Conservation (phyloP, 2,113 vertebrate genomes). For the Gorsachius goisagi region DNA sequence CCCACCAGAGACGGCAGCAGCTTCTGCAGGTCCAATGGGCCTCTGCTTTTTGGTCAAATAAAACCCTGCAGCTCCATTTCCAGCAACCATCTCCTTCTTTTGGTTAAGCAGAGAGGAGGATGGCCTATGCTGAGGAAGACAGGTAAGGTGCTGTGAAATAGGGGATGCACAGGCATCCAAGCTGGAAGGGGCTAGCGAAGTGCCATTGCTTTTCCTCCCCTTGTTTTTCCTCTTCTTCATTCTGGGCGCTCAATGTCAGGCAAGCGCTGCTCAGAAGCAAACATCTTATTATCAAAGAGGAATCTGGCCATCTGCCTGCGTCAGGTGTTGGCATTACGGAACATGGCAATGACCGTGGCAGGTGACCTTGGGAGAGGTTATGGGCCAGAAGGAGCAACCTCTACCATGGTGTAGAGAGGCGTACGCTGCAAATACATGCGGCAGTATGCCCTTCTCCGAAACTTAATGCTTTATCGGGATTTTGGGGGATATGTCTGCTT, state of each 20-base stretch:
- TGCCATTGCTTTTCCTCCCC: not conserved
- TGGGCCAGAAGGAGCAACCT: not conserved
- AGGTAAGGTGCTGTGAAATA: slow-evolving; percentile 41
- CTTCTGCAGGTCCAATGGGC: not conserved
- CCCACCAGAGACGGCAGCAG: not conserved
- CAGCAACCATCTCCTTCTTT: slow-evolving; percentile 32
- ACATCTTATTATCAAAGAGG: slow-evolving; percentile 32
- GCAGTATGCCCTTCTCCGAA: not conserved
- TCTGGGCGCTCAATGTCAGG: slow-evolving; percentile 54
- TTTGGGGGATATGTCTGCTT: not conserved
- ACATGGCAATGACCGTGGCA: not conserved
- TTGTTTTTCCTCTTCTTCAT: slow-evolving; percentile 38
- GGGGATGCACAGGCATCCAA: not conserved
- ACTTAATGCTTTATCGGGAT: not conserved
- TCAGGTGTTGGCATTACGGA: slow-evolving; percentile 53
- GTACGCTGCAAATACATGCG: not conserved
- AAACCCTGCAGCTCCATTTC: not conserved
- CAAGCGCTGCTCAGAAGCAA: slow-evolving; percentile 30
- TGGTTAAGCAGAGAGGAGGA: slow-evolving; percentile 14
- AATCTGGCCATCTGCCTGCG: slow-evolving; percentile 28
- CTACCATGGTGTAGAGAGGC: not conserved
- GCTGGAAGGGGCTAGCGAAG: not conserved
- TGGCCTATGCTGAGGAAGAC: slow-evolving; percentile 59
- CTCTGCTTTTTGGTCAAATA: not conserved
- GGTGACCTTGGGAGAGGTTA: slow-evolving; percentile 51